phyloP scores from a whole-genome alignment of 2,888 invertebrate species.

The Blera fallax region DNA sequence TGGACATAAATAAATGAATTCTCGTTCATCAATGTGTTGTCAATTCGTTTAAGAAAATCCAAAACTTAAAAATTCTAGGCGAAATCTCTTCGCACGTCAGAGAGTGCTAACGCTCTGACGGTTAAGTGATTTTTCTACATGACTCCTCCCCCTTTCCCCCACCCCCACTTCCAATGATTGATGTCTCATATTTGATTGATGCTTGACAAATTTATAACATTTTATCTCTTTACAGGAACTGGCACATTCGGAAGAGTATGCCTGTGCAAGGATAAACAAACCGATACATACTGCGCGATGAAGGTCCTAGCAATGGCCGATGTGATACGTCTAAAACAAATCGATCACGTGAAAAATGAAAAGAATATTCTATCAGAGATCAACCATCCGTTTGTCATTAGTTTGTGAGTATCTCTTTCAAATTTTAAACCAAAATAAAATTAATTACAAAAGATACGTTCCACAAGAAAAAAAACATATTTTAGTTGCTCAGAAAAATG shows the following conservation, averaged over 20 bases:
- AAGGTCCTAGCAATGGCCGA: slow-evolving; percentile 97
- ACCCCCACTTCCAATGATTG: too few species aligned
- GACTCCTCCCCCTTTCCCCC: too few species aligned
- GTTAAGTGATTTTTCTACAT: not conserved
- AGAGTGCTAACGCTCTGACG: slow-evolving; percentile 4
- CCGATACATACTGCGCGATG: slow-evolving; percentile 93
- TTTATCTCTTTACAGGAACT: slow-evolving; percentile 86
- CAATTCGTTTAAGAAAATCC: slow-evolving; percentile 27
- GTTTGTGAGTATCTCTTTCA: slow-evolving; percentile 86
- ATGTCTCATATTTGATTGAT: too few species aligned
- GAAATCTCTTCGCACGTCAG: slow-evolving; percentile 56
- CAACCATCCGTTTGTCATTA: slow-evolving; percentile 97
- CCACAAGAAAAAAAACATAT: not conserved
- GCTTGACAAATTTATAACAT: too few species aligned
- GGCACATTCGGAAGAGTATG: slow-evolving; percentile 98
- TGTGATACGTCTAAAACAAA: slow-evolving; percentile 96
- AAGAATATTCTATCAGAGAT: slow-evolving; percentile 95
- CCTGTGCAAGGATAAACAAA: slow-evolving; percentile 91
- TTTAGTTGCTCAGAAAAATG: too few species aligned
- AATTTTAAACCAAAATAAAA: not conserved
- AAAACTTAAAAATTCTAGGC: too few species aligned
- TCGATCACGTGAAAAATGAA: slow-evolving; percentile 98
- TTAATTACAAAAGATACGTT: not conserved
- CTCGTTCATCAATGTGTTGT: slow-evolving; percentile 30
- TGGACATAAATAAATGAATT: slow-evolving; percentile 10